Conservation (phyloP, 2,113 vertebrate genomes). For the Xiphias gladius region DNA sequence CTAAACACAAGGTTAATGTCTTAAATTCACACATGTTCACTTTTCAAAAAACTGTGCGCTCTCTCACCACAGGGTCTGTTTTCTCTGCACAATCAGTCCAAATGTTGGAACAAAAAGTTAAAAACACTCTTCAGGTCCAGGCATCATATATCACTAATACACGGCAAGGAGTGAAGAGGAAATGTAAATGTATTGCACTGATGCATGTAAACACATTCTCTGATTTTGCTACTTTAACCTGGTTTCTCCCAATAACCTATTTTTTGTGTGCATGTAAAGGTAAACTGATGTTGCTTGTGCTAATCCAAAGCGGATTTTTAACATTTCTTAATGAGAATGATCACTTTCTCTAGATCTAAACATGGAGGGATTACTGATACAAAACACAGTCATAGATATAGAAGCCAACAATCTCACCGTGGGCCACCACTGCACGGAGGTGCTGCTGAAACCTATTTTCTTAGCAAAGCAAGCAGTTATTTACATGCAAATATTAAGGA, state of each 20-base stretch:
- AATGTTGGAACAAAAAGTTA: not conserved
- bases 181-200: not conserved
- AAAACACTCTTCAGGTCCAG: not conserved
- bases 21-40: not conserved
- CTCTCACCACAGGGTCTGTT: not conserved
- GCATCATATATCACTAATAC: not conserved
- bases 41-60: not conserved
- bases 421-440: too few species aligned
- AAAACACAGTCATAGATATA: not conserved
- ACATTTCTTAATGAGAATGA: too few species aligned
- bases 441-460: not conserved
- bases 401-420: not conserved
- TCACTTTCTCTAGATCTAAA: too few species aligned
- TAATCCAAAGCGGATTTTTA: not conserved
- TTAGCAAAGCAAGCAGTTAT: not conserved
- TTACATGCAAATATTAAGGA: not conserved
- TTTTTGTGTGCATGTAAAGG: not conserved
- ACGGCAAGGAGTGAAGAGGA: too few species aligned
- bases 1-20: not conserved
- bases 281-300: not conserved
- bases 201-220: not conserved
- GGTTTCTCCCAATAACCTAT: too few species aligned
- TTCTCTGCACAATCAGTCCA: constrained; percentile 15
- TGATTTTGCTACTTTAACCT: too few species aligned
- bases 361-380: too few species aligned